Evolutionary conservation across 1,140 invertebrate species (phyloP), one percentile per base, ranked within the genome.

Genomic region (Aphaenogaster rudis): DNA sequence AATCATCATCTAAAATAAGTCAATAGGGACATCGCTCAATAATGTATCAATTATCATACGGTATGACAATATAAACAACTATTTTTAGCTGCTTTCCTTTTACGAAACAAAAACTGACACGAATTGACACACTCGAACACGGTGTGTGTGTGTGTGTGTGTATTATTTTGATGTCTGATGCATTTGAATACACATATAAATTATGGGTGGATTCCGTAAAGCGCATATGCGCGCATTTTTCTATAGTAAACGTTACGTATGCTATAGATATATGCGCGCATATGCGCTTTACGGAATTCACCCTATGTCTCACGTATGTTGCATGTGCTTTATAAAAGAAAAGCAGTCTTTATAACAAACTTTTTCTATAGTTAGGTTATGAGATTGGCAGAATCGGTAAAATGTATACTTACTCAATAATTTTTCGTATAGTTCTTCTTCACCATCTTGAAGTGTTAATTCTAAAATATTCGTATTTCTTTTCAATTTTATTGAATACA

Each of bases 81-180:
- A 50, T 50, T 50, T 50, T 15, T 50, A 50, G 4, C 50, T 50
- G 13, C 50, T 50, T 50, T 50, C 4, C 50, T 50, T 50, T 50
- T 50, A 50, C 13, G 13, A 50, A 50, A 2, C 4, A 50, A 50
- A 50, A 50, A 50, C 50, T 50, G 50, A 50, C 5, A 50, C 13
- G 50, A 50, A 64, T 64, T 36, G 61, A 64, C 33, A 64, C 13
- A 64, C 61, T 64, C 33, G 5, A 64, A 64, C 33, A 36, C 28
- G 6, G 33, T 28, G 28, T 28, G 28, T 28, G 28, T 28, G 28
- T 28, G 28, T 33, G 33, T 21, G 21, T 64, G 21, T 21, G 21
- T 64, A 36, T 64, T 64, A 36, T 64, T 64, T 64, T 64, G 0
- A 64, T 64, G 33, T 64, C 28, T 64, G 28, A 17, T 64, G 33